These are phyloP conservation scores for Enhydra lutris DNA, from an alignment of 2,113 vertebrate genomes.

Conservation along the genomic window DNA sequence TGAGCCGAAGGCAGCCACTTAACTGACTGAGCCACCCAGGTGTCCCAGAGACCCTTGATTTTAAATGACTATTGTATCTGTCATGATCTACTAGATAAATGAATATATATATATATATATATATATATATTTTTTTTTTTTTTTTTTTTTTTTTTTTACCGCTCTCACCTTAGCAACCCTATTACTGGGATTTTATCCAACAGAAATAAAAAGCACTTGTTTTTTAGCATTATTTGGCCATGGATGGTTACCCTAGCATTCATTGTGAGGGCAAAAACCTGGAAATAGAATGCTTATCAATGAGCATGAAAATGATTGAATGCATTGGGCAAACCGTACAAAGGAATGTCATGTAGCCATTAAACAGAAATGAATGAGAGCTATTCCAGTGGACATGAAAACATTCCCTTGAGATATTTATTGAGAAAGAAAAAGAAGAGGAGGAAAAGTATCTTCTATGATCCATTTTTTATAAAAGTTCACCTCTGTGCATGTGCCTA, in stretches of 20 bases:
- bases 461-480: background rate
- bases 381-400: background rate
- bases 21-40: too few species aligned
- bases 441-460: background rate
- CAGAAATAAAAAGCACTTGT: background rate
- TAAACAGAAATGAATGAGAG: background rate
- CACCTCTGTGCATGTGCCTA: background rate
- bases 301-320: background rate
- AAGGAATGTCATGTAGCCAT: background rate
- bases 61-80: background rate
- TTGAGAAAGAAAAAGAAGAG: conserved; percentile 3
- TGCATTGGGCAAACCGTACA: background rate
- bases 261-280: background rate
- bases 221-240: background rate
- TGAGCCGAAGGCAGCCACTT: too few species aligned
- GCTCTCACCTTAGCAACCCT: background rate
- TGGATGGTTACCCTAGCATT: background rate
- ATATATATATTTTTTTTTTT: too few species aligned
- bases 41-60: background rate
- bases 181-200: background rate
- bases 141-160: background rate
- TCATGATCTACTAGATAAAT: background rate
- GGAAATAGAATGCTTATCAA: background rate
- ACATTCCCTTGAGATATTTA: background rate
- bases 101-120: background rate